These are phyloP conservation scores for Rutilus rutilus DNA, from an alignment of 2,113 vertebrate species.

Conservation along the genomic window DNA sequence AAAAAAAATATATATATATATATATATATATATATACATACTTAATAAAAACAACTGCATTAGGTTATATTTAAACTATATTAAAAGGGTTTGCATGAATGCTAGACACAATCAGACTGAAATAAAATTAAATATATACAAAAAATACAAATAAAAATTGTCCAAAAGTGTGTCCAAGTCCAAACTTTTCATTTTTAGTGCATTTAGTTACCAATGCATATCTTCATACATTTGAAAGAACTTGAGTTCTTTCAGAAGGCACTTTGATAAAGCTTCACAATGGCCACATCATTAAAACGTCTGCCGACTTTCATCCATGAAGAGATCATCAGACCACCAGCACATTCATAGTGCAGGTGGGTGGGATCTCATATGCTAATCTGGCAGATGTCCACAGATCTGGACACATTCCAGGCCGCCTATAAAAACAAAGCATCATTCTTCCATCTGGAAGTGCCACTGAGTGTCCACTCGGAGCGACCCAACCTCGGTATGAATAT, in stretches of 20 bases:
- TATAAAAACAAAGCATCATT: constrained; percentile 77
- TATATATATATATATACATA: too few relatives aligned
- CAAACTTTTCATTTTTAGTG: background rate
- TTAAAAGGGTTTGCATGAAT: background rate
- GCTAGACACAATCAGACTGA: background rate
- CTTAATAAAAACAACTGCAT: background rate
- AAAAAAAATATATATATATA: background rate
- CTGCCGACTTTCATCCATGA: constrained; percentile 1
- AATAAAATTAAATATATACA: background rate
- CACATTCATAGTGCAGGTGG: constrained; percentile 71
- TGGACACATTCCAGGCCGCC: constrained; percentile 75
- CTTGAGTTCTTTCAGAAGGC: background rate
- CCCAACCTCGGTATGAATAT: background rate
- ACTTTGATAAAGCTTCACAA: background rate
- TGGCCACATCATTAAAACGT: background rate
- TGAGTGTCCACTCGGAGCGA: constrained; percentile 50
- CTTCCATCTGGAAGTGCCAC: constrained; percentile 62
- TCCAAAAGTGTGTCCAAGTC: background rate
- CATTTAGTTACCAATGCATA: background rate
- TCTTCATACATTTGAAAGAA: background rate
- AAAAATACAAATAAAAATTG: too few relatives aligned
- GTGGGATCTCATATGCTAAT: constrained; percentile 76
- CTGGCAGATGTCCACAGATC: constrained; percentile 77
- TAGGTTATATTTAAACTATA: background rate
- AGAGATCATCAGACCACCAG: constrained; percentile 74